Conservation (phyloP, 2,797 vertebrate species). For the Cynodonichthys magdalenae region DNA sequence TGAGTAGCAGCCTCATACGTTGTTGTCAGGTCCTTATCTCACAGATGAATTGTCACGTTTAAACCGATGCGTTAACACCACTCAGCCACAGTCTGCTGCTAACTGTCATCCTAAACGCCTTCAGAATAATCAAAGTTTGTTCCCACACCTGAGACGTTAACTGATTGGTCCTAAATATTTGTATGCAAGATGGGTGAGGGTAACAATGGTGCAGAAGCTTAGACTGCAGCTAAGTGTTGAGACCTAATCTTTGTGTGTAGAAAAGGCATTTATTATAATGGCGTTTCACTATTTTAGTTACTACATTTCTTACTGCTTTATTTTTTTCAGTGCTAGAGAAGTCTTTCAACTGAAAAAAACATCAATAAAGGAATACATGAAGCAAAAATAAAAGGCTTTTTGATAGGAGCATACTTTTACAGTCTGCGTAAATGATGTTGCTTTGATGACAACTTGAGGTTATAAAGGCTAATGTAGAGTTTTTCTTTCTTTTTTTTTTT, state of each 20-base stretch:
- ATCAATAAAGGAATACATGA: not conserved
- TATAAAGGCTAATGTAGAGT: conserved; percentile 9
- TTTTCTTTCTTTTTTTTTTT: too few species aligned
- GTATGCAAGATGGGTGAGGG: not conserved
- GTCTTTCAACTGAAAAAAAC: not conserved
- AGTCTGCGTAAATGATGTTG: conserved; percentile 22
- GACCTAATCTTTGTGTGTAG: conserved; percentile 18
- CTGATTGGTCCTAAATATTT: not conserved
- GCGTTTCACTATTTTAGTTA: not conserved
- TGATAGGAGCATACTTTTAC: conserved; percentile 62
- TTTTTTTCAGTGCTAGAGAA: conserved; percentile 12
- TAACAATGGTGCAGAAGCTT: conserved; percentile 13
- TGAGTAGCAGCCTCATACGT: conserved; percentile 76
- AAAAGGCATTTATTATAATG: conserved; percentile 27
- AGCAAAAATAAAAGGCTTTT: not conserved
- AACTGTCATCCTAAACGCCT: conserved; percentile 72
- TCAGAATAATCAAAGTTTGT: not conserved
- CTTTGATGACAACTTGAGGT: conserved; percentile 10
- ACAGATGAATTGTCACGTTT: conserved; percentile 80
- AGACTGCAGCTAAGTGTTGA: conserved; percentile 53
- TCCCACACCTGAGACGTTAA: not conserved
- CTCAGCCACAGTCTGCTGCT: conserved; percentile 79
- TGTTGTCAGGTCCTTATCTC: conserved; percentile 81
- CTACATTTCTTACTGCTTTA: conserved; percentile 4
- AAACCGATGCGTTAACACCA: conserved; percentile 37